Base-by-base conservation (phyloP, 1,140 invertebrate genomes). In the Penaeus vannamei region DNA sequence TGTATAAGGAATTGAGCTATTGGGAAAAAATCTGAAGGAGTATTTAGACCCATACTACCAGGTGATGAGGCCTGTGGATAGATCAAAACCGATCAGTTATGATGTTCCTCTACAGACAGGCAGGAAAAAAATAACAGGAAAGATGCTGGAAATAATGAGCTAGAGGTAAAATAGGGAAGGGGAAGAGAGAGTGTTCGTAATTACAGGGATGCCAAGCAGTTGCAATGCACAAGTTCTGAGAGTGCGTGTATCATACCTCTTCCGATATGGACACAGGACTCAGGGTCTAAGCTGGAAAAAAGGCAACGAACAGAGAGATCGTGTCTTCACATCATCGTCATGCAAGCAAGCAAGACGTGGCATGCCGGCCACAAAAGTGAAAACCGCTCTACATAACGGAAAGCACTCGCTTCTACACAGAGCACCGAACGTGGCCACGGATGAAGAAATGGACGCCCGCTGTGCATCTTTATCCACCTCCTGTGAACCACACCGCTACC, bases 1-100 rank as follows among this genome's bases (percentile, higher is more conserved):
- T 97, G 91, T 79, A 60, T 77, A 85, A 80, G 84, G 77, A 86
- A 46, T 61, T 83, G 26, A 85, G 77, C 61, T 90, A 81, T 69
- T 84, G 62, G 32, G 66, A 42, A 72, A 72, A 19, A 69, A 46
- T 20, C 29, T 60, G 26, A 61, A 83, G 53, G 53, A 20, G 53
- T 36, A 53, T 14, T 53, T 53, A 62, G 17, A 42, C 36, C 61
- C 60, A 36, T 84, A 32, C 61, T 36, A 66, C 29, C 42, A 53
- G 62, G 61, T 26, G 32, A 72, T 61, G 60, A 84, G 62, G 62
- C 82, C 62, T 84, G 62, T 62, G 62, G 82, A 66, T 84, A 59
- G 46, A 81, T 81, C 46, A 59, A 81, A 81, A 81, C 60, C 60
- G 60, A 81, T 81, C 79, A 81, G 79, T 81, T n/a, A 59, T 59